Percentiles rank a stretch among this genome's conserved stretches.
These are phyloP conservation scores for Sterna hirundo DNA, from an alignment of 2,113 vertebrate genomes.

Conservation along the genomic window DNA sequence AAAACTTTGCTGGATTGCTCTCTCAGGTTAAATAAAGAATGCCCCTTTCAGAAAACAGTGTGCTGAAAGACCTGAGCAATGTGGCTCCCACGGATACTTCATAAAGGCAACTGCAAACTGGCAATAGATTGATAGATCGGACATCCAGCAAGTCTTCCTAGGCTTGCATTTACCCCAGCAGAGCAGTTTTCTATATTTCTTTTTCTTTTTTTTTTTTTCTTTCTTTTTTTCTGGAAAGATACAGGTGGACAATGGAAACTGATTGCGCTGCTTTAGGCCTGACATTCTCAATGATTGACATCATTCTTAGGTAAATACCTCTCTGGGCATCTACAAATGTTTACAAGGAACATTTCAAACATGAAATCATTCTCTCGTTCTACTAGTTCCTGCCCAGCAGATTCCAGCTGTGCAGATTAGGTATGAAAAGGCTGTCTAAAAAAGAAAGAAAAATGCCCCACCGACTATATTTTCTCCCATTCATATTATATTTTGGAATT, in stretches of 20 bases:
- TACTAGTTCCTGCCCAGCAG: background rate
- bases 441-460: too few relatives aligned
- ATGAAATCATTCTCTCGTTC: background rate
- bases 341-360: background rate
- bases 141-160: background rate
- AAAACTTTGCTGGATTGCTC: fast-evolving
- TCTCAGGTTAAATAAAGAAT: too few relatives aligned
- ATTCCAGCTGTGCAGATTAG: background rate
- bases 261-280: background rate
- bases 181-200: background rate
- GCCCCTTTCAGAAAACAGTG: background rate
- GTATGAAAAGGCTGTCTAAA: background rate
- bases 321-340: background rate
- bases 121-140: fast-evolving
- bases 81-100: background rate
- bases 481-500: background rate
- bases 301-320: background rate
- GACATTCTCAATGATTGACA: background rate
- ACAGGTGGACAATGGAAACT: background rate
- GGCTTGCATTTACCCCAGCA: background rate
- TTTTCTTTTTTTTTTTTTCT: background rate
- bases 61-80: background rate
- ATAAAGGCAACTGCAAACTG: background rate
- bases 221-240: background rate
- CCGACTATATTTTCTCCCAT: background rate